Conservation (phyloP, 2,113 vertebrate species). For the Prunella fulvescens region DNA sequence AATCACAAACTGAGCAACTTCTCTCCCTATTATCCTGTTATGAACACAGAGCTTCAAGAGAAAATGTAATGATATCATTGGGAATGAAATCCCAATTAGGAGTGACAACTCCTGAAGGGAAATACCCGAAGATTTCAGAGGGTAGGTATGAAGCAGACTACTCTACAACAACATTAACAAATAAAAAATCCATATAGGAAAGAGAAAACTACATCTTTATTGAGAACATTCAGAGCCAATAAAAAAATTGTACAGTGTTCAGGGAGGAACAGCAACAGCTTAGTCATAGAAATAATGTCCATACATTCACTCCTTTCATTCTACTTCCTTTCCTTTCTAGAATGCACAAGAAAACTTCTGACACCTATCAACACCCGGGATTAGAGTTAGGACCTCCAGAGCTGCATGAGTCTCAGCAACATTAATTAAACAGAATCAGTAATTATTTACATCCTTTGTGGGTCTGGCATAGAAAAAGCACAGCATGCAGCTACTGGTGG, state of each 20-base stretch:
- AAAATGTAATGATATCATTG: neutral
- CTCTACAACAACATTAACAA: neutral
- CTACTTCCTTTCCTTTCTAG: neutral
- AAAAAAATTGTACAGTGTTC: neutral
- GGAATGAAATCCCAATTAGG: neutral
- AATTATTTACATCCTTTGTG: neutral
- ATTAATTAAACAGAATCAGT: neutral
- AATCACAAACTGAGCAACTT: conserved; percentile 12
- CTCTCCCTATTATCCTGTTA: neutral
- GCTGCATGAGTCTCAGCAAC: neutral
- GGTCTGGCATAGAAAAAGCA: neutral
- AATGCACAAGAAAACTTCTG: neutral
- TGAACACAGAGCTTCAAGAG: neutral
- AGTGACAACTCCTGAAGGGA: conserved; percentile 12
- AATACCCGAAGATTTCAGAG: neutral
- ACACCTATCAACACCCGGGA: neutral
- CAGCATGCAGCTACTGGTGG: neutral
- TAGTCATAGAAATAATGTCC: neutral
- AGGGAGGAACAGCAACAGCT: neutral
- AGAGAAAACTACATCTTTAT: neutral
- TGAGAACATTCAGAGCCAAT: conserved; percentile 1
- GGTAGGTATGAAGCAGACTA: neutral
- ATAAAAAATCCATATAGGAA: neutral
- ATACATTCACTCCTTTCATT: neutral
- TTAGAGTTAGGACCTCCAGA: neutral